Base-by-base conservation (phyloP, 2,797 vertebrate species). In the Trichosurus vulpecula region DNA sequence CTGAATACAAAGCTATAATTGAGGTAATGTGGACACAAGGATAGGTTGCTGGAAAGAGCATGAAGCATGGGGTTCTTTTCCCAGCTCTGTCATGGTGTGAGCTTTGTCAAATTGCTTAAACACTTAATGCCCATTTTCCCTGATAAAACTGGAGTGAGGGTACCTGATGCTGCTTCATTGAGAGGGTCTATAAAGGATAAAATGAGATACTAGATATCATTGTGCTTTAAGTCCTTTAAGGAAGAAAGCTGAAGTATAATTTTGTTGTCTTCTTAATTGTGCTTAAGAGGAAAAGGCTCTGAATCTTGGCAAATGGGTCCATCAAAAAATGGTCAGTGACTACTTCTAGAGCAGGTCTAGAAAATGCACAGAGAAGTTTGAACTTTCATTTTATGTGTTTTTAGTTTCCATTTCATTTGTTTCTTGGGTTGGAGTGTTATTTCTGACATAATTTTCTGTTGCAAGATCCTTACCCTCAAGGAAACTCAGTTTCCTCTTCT, bases 371-470 rank as follows among this genome's bases (percentile, higher is more conserved):
- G 0, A 93, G 52, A 4, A 55, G 19, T 81, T 93, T 55, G 47
- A 55, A 95, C 31, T 94, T 96, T 90, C 22, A 56, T 96, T 92
- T 97, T 95, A 96, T 19, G 30, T 41, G 89, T 92, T 96, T 66
- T 94, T 57, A 81, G 29, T 94, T 89, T 90, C 87, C 91, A 94
- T 58, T 54, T 51, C 51, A 90, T 55, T 47, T 25, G 54, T 47
- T 95, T 41, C 53, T 94, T 55, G 66, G n/a, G n/a, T 25, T 81
- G n/a, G 2, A 81, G 19, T 81, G 29, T 25, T 81, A 81, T 66
- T 81, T 41, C 19, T 41, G 19, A 81, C 19, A 81, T n/a, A 35
- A n/a, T 41, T 47, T 81, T 6, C 66, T 41, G 6, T 25, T 81
- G n/a, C 19, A 81, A 81, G 16, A 81, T n/a, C 19, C 0, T 41